Conservation (phyloP, 2,888 invertebrate species). For the Eupithecia insigniata region DNA sequence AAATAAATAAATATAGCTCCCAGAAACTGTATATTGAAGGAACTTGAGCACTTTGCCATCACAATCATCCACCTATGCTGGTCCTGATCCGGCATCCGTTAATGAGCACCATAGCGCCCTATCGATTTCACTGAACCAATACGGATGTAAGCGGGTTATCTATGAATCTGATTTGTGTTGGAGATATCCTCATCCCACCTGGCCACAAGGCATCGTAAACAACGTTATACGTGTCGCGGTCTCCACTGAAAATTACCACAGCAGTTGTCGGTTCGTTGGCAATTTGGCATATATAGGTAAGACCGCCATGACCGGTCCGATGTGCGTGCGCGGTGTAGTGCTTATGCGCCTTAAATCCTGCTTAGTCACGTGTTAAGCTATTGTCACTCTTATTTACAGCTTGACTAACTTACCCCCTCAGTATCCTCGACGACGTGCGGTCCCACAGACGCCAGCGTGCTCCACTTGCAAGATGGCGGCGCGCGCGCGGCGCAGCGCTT, state of each 20-base stretch:
- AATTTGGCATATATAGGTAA: too few relatives aligned
- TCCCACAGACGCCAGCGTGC: constrained; percentile 97
- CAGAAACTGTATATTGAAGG: not conserved
- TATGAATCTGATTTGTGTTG: too few relatives aligned
- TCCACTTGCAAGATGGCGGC: constrained; percentile 98
- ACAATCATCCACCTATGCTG: not conserved
- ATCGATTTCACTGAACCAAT: too few relatives aligned
- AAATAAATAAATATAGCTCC: not conserved
- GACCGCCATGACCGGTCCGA: too few relatives aligned
- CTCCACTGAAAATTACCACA: not conserved
- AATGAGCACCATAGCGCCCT: too few relatives aligned
- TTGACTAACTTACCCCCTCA: constrained; percentile 89
- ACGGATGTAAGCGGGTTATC: too few relatives aligned
- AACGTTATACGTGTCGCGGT: not conserved
- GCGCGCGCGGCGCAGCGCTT: constrained; percentile 97
- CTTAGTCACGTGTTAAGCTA: not conserved
- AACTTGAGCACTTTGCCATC: not conserved
- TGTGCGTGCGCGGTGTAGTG: too few relatives aligned
- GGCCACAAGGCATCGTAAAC: not conserved
- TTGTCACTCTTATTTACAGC: not conserved
- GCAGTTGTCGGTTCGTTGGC: not conserved
- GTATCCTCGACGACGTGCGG: constrained; percentile 96
- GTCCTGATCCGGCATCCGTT: not conserved
- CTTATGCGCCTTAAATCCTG: not conserved
- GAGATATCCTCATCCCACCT: not conserved